Base-by-base conservation (phyloP, 2,888 invertebrate genomes). In the Amphipyra berbera region DNA sequence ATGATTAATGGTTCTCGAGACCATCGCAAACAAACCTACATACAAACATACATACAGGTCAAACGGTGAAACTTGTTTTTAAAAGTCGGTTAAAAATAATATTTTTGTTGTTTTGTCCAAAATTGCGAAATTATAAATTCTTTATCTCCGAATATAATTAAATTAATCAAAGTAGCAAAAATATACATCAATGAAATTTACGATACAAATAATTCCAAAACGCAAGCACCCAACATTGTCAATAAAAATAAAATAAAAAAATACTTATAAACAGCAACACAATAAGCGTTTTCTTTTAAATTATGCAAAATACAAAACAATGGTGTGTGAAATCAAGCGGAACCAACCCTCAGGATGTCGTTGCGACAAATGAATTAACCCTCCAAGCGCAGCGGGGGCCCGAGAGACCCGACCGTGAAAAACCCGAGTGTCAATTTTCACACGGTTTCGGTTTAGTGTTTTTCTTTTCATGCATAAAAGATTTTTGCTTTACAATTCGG, bases 301-400 rank as follows among this genome's bases (percentile, higher is more conserved):
- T 79, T 74, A 73, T 77, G 73, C 73, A 76, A 82, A 82, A 67
- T 62, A 68, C 35, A 12, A 60, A 69, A 77, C 78, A 81, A 70
- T 74, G 59, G 53, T 15, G 48, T 65, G 60, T 61, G 66, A 77
- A 84, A 84, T 84, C 83, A 83, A 55, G 63, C 73, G 66, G 46
- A 65, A 35, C 42, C 55, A 73, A 80, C 78, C 79, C 74, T 68
- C 44, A 56, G 64, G 56, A 61, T 66, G 73, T 61, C 61, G 68
- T 55, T 47, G 67, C 62, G 61, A 75, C 70, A 80, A 79, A 80
- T 72, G 76, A 77, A 67, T 67, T 68, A 73, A 81, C 79, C 81
- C 79, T 76, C 77, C 53, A 59, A 69, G 59, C 74, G 54, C 79
- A 13, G 45, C 76, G 68, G 81, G 80, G 80, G 76, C 46, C 55